These are phyloP conservation scores for Nematolebias whitei DNA, from an alignment of 2,113 vertebrate genomes.

Conservation along the genomic window DNA sequence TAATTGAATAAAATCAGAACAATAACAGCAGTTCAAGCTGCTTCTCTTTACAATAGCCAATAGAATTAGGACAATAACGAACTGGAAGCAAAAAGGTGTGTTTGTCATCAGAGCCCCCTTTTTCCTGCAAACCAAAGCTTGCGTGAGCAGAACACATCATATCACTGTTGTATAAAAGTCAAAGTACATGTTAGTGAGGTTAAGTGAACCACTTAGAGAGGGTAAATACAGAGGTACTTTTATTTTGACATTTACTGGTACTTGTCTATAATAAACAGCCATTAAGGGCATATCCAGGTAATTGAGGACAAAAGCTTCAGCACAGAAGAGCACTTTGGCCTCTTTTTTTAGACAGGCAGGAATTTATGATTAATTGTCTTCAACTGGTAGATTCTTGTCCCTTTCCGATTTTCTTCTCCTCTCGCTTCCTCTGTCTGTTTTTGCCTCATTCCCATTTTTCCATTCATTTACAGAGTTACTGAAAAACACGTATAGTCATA, in stretches of 20 bases:
- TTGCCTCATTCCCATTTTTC: conserved; percentile 1
- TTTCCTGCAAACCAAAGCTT: neutral
- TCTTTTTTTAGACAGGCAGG: conserved; percentile 70
- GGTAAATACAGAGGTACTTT: conserved; percentile 48
- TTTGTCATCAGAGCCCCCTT: too few species aligned
- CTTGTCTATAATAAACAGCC: conserved; percentile 62
- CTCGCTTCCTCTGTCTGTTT: conserved; percentile 16
- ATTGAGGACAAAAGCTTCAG: conserved; percentile 70
- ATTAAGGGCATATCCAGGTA: conserved; percentile 63
- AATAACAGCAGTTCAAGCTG: neutral
- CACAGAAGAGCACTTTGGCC: conserved; percentile 71
- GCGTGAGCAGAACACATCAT: conserved; percentile 8
- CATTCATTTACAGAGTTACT: neutral
- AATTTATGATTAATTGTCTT: conserved; percentile 79
- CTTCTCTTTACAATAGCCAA: neutral
- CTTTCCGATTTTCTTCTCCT: conserved; percentile 9
- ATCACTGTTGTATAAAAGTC: conserved; percentile 1
- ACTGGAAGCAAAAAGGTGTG: neutral
- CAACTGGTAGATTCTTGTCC: conserved; percentile 69
- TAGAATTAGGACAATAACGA: neutral
- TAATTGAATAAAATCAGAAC: neutral
- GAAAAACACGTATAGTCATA: conserved; percentile 2
- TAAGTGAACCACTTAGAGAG: conserved; percentile 50
- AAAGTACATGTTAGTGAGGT: conserved; percentile 30
- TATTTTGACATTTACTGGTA: conserved; percentile 57